A percentile compares a stretch with the other conserved stretches of the same genome.
phyloP scores from a whole-genome alignment of 1,140 invertebrate genomes.

The Drosophila lini region DNA sequence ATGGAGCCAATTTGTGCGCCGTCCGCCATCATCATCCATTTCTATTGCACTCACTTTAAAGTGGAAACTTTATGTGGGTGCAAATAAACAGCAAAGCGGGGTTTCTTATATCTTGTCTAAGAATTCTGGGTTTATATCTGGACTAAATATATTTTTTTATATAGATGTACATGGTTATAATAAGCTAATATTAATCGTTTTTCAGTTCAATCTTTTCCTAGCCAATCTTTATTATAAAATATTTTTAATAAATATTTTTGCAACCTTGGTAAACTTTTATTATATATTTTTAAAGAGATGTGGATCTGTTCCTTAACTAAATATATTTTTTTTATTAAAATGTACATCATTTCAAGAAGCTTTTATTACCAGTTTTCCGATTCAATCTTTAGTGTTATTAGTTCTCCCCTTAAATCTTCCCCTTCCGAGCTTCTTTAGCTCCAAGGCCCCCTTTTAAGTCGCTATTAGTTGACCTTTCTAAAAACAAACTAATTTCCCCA shows the following conservation, averaged over 20 bases:
- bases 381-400: too few relatives aligned
- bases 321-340: too few relatives aligned
- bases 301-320: too few relatives aligned
- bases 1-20: conserved; percentile 46
- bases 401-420: not conserved
- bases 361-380: too few relatives aligned
- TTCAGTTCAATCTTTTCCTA: too few relatives aligned
- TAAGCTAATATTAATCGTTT: too few relatives aligned
- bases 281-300: too few relatives aligned
- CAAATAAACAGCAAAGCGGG: conserved; percentile 19
- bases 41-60: conserved; percentile 8
- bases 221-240: too few relatives aligned
- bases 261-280: too few relatives aligned
- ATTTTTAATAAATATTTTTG: too few relatives aligned
- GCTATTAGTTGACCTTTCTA: conserved; percentile 12
- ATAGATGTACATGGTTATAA: too few relatives aligned
- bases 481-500: conserved; percentile 18
- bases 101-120: not conserved
- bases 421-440: not conserved
- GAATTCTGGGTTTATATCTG: not conserved
- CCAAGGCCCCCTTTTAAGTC: not conserved
- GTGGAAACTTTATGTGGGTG: not conserved
- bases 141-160: not conserved
- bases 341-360: not conserved
- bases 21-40: conserved; percentile 34